Base-by-base conservation (phyloP, 92 coral and sea anemone genomes). In the Desmophyllum pertusum region DNA sequence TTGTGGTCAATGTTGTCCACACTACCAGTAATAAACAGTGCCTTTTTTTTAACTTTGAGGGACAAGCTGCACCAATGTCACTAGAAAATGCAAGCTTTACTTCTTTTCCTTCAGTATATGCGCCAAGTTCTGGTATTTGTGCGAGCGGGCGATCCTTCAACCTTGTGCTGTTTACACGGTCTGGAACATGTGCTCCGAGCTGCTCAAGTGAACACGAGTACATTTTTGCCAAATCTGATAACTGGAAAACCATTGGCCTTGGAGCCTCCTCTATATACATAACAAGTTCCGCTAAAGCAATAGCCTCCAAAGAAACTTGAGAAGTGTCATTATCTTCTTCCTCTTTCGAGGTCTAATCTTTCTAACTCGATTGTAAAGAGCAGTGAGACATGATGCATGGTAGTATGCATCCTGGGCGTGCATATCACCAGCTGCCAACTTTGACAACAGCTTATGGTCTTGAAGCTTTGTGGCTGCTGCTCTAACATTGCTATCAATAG, bases 1-100 rank as follows among this genome's bases (percentile, higher is more conserved):
- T 89, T 81, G 80, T 89, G 93, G 57, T 89, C 93, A 17, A 89
- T 89, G 73, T 85, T 89, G 73, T 89, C 89, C 70, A 80, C 89
- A 31, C 73, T 70, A 61, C 79, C 92, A 52, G 89, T 85, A 29
- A 87, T 84, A 42, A 89, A 85, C 78, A 89, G 21, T 2, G 78
- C 72, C 65, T n/a, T n/a, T 19, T 71, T 29, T 66, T 61, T 43
- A 83, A 70, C 33, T 59, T 38, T 59, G 68, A 74, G 43, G 87
- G 87, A 31, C 81, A 37, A 30, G 88, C 91, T 71, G 87, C 77
- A 38, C 90, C 61, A 10, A 86, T 71, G 64, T 86, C 83, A 19
- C 53, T 41, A 50, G 77, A 69, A 83, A 83, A 83, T 6, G 80
- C 74, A 46, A 74, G 81, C 36, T 74, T 83, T 25, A 85, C 84